phyloP scores from a whole-genome alignment of 2,888 invertebrate species.

The Eristalis pertinax region DNA sequence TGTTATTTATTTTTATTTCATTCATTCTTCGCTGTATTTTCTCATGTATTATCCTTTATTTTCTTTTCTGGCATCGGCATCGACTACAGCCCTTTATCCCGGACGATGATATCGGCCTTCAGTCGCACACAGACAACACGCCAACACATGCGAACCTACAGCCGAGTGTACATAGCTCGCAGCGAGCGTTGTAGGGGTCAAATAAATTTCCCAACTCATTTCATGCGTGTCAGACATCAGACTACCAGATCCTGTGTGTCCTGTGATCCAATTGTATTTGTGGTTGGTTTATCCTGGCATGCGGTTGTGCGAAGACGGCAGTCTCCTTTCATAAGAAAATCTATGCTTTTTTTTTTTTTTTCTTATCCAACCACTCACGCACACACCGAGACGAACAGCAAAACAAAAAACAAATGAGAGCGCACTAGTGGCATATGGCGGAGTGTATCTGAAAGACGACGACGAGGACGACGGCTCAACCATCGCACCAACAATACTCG shows the following conservation, averaged over 20 bases:
- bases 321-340: conserved; percentile 49
- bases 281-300: conserved; percentile 51
- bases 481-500: conserved; percentile 43
- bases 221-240: conserved; percentile 70
- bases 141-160: neutral
- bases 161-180: neutral
- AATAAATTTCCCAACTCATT: conserved; percentile 66
- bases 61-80: conserved; percentile 36
- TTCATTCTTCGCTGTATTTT: conserved; percentile 62
- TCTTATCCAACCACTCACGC: neutral
- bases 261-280: conserved; percentile 61
- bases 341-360: conserved; percentile 13
- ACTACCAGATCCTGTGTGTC: conserved; percentile 54
- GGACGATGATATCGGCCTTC: conserved; percentile 48
- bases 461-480: neutral
- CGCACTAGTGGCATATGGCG: conserved; percentile 29
- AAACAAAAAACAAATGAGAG: neutral
- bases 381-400: neutral
- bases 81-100: conserved; percentile 41
- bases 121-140: conserved; percentile 21
- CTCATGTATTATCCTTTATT: conserved; percentile 53
- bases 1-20: conserved; percentile 67
- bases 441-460: conserved; percentile 22
- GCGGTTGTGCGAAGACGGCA: conserved; percentile 15
- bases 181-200: conserved; percentile 48